phyloP scores from a whole-genome alignment of 2,113 vertebrate genomes.

The Lepus americanus region DNA sequence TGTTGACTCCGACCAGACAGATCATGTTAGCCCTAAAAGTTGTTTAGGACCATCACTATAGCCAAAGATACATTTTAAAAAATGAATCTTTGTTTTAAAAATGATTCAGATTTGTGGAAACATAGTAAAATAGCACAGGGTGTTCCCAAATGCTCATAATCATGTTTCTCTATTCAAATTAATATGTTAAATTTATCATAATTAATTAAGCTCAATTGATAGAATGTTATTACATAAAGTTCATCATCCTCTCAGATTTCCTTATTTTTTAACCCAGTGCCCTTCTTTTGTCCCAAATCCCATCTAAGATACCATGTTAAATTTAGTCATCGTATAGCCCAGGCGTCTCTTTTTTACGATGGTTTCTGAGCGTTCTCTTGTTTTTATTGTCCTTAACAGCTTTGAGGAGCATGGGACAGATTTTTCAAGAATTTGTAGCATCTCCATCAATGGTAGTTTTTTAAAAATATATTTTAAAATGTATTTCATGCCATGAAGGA shows the following conservation, averaged over 20 bases:
- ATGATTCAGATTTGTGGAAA: conserved; percentile 13
- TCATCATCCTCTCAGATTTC: neutral
- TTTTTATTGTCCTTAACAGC: neutral
- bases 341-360: neutral
- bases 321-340: neutral
- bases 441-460: neutral
- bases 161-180: neutral
- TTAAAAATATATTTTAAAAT: too few relatives aligned
- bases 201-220: neutral
- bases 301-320: neutral
- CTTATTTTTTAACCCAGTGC: neutral
- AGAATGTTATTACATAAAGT: neutral
- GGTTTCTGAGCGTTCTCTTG: neutral
- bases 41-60: neutral
- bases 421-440: neutral
- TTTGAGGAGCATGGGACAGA: neutral
- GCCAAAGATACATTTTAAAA: neutral
- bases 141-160: neutral
- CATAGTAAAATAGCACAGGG: neutral
- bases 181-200: neutral
- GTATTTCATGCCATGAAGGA: too few relatives aligned
- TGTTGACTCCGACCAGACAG: neutral
- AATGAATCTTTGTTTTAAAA: neutral
- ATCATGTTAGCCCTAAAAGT: neutral
- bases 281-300: neutral